Base-by-base conservation (phyloP, 2,113 vertebrate species). In the Ciconia stormi region DNA sequence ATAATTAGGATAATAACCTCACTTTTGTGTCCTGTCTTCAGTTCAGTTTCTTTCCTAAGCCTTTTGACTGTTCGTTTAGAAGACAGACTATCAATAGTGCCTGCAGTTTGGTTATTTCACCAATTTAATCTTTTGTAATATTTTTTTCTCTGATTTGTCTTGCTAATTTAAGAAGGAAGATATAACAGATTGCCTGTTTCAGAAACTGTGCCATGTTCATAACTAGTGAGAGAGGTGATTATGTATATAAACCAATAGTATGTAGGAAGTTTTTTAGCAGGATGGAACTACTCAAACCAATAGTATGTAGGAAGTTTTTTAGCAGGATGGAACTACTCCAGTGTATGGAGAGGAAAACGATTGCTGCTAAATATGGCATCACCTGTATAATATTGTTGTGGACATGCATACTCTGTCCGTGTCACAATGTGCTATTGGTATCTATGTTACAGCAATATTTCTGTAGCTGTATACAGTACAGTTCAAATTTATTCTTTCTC, bases 341-440 rank as follows among this genome's bases (percentile, higher is more conserved):
- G 5, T 72, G 7, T 44, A 32, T 14, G 1, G 7, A 2, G 15
- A 49, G 34, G 34, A 81, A 77, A 50, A 40, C 8, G 59, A 2
- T 17, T 79, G 16, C 63, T 88, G 23, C 16, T 67, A 30, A 52
- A 49, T 40, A 18, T n/a, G 30, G 3, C 13, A 32, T 46, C 18
- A 50, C 1, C 20, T 70, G 4, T 67, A 0, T 67, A 22, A 23
- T 25, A 32, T 6, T 74, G 7, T 20, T 36, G 15, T 74, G 29
- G 6, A 72, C 22, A 34, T 29, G 19, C 9, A 7, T 89, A 20
- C 7, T 4, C 5, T 76, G 4, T 63, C 10, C 17, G 9, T 22
- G 0, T 29, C 13, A 61, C 16, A 62, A 4, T 44, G 9, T 49
- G 4, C 32, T 59, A 0, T 36, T 58, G 9, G 3, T 67, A 15